These are phyloP conservation scores for Hozukius guyotensis DNA, from an alignment of 2,797 vertebrate genomes.

Conservation along the genomic window DNA sequence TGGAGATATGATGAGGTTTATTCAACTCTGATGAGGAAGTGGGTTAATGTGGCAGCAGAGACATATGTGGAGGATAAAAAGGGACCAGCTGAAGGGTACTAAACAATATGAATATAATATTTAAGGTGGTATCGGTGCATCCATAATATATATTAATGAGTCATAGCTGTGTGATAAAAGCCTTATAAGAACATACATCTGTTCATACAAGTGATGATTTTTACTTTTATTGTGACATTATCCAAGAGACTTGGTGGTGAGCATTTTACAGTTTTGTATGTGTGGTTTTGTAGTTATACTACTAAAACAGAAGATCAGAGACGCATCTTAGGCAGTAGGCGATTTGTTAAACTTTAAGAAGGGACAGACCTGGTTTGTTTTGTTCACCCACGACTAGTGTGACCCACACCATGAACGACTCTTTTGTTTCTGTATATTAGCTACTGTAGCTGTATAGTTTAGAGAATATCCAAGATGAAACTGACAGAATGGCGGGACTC, in stretches of 20 bases:
- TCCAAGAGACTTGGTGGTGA: neutral
- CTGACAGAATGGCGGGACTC: neutral
- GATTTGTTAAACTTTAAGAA: neutral
- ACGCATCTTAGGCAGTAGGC: neutral
- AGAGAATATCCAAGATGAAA: neutral
- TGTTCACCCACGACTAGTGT: neutral
- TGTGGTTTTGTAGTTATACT: neutral
- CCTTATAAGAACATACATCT: no score
- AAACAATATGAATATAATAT: neutral
- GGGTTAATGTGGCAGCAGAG: neutral
- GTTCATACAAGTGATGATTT: neutral
- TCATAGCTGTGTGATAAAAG: no score
- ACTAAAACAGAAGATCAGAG: neutral
- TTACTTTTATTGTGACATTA: neutral
- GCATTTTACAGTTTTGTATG: fast-evolving
- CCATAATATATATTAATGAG: no score
- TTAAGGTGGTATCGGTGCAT: neutral
- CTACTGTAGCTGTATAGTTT: neutral
- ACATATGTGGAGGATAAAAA: no score
- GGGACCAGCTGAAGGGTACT: neutral
- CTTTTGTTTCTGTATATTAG: neutral
- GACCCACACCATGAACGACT: neutral
- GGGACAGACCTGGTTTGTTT: neutral
- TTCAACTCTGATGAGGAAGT: neutral
- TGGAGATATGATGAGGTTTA: neutral